These are phyloP conservation scores for Microvelia longipes DNA, from an alignment of 1,140 invertebrate genomes.

Conservation along the genomic window DNA sequence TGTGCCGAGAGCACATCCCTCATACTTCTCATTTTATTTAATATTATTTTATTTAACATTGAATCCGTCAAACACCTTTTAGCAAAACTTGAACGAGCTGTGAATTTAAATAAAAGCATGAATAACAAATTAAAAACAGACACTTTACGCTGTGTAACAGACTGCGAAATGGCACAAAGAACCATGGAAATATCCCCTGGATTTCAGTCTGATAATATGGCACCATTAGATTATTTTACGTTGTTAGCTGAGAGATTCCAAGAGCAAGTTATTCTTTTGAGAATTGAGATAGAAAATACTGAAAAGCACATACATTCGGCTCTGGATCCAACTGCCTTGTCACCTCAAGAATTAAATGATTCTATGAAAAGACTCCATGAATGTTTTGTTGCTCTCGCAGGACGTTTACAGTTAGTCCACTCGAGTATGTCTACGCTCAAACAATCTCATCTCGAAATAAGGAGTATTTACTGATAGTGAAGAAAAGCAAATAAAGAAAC, in stretches of 20 bases:
- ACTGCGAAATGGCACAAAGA: slow-evolving; percentile 11
- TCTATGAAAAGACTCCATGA: slow-evolving; percentile 9
- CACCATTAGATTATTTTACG: slow-evolving; percentile 8
- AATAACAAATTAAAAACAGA: slow-evolving; percentile 7
- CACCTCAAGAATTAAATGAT: slow-evolving; percentile 7
- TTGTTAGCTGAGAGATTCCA: slow-evolving; percentile 8
- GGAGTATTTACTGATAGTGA: too few species aligned
- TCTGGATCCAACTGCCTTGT: slow-evolving; percentile 7
- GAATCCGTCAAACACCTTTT: slow-evolving; percentile 4
- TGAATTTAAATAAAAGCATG: slow-evolving; percentile 1
- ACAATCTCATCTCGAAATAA: neutral
- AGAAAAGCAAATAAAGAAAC: too few species aligned
- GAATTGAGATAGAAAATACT: slow-evolving; percentile 7
- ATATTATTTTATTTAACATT: too few species aligned
- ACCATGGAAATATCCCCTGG: slow-evolving; percentile 1
- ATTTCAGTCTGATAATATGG: slow-evolving; percentile 4
- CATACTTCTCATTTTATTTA: too few species aligned
- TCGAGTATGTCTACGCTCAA: slow-evolving; percentile 5
- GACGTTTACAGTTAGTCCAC: slow-evolving; percentile 6
- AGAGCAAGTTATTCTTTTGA: slow-evolving; percentile 5
- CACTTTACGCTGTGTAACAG: neutral
- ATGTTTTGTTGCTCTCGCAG: slow-evolving; percentile 11
- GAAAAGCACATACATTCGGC: slow-evolving; percentile 9
- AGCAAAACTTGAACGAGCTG: slow-evolving; percentile 4
- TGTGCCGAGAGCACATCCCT: too few species aligned